Conservation (phyloP, 2,888 invertebrate species). For the Vannuccia rotundouncinata region DNA sequence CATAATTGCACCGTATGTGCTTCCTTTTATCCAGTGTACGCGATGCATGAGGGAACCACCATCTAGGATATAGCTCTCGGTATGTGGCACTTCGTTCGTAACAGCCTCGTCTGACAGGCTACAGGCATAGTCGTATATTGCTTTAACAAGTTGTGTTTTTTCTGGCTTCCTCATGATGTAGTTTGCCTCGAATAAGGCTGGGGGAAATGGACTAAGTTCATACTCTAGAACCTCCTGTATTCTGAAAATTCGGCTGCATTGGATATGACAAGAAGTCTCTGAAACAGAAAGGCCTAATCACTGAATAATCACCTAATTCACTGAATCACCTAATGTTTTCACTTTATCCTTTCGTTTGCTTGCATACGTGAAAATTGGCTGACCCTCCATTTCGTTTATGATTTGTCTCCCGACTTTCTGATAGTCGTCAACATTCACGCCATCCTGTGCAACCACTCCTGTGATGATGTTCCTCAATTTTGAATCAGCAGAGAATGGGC, state of each 20-base stretch:
- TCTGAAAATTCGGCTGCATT: slow-evolving; percentile 19
- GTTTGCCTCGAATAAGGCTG: slow-evolving; percentile 36
- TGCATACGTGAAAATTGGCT: slow-evolving; percentile 38
- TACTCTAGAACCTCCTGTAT: slow-evolving; percentile 5
- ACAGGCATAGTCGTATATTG: not conserved
- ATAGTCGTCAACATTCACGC: slow-evolving; percentile 39
- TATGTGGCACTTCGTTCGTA: slow-evolving; percentile 25
- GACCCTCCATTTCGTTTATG: slow-evolving; percentile 40
- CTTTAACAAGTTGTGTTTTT: not conserved
- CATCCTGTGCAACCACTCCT: slow-evolving; percentile 36
- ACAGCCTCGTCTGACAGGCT: slow-evolving; percentile 30
- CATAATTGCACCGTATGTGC: slow-evolving; percentile 40
- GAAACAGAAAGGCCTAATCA: slow-evolving; percentile 32
- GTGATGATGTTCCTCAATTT: slow-evolving; percentile 40
- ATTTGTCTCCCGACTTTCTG: slow-evolving; percentile 37
- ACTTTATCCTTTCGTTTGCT: slow-evolving; percentile 39
- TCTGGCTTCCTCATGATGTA: not conserved
- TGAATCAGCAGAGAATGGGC: slow-evolving; percentile 39
- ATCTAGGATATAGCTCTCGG: slow-evolving; percentile 41
- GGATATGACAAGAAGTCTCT: slow-evolving; percentile 30
- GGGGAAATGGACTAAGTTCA: slow-evolving; percentile 37
- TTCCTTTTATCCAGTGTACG: slow-evolving; percentile 40
- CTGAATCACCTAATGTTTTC: slow-evolving; percentile 29
- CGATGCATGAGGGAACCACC: slow-evolving; percentile 41
- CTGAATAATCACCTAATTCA: slow-evolving; percentile 34